Evolutionary conservation across 2,888 invertebrate genomes (phyloP).

Genomic region (Nycteola revayana): DNA sequence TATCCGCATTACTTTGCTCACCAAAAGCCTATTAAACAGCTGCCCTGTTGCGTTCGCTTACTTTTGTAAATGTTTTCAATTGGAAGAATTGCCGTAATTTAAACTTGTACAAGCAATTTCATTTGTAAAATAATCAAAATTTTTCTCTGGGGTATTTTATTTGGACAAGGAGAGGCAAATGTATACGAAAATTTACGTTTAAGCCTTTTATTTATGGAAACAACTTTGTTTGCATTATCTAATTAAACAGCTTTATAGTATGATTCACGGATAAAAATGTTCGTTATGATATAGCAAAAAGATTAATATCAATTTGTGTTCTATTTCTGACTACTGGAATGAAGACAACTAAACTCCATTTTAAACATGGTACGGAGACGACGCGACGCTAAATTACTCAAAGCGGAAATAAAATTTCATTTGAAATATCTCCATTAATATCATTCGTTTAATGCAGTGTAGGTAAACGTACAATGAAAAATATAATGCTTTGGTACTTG

Average conservation of each 20-base stretch:
- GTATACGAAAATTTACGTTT: constrained; percentile 5
- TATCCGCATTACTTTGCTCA: constrained; percentile 52
- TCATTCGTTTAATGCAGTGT: constrained; percentile 53
- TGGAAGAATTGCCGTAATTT: constrained; percentile 55
- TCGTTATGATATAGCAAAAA: no score
- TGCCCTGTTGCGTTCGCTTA: constrained; percentile 43
- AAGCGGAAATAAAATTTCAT: constrained; percentile 30
- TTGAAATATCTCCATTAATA: constrained; percentile 50
- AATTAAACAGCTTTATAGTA: no score
- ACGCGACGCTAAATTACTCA: constrained; percentile 16
- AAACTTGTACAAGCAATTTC: constrained; percentile 47
- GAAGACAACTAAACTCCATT: no score
- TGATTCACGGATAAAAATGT: no score
- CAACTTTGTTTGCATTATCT: no score
- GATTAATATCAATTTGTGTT: no score
- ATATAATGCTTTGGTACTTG: constrained; percentile 45
- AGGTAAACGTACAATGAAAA: constrained; percentile 45
- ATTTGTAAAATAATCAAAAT: constrained; percentile 37
- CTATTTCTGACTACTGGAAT: no score
- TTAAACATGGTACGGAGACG: constrained; percentile 23
- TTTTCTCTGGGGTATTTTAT: constrained; percentile 15
- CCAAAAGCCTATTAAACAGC: constrained; percentile 49
- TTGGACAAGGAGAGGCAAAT: constrained; percentile 15
- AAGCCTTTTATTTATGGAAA: no score
- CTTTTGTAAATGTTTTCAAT: constrained; percentile 54